Conservation (phyloP, 2,797 vertebrate genomes). For the Merluccius polli region DNA sequence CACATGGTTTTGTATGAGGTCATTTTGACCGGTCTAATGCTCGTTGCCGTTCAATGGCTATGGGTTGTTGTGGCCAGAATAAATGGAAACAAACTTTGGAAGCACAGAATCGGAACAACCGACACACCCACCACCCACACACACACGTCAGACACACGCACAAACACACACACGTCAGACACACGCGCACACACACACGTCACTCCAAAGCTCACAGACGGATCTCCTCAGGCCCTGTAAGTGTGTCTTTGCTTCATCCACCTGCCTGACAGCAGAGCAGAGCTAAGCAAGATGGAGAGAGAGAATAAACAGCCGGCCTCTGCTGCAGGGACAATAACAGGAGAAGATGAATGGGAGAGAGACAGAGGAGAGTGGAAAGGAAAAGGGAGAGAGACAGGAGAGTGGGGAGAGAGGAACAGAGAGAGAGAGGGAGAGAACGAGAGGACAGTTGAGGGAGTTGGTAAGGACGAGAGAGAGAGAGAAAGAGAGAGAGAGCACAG, state of each 20-base stretch:
- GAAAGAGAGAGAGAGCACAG: slow-evolving; percentile 17
- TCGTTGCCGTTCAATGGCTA: neutral
- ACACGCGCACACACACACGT: neutral
- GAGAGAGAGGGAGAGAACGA: neutral
- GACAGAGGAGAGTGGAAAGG: neutral
- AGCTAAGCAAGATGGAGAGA: slow-evolving; percentile 66
- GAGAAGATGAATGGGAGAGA: slow-evolving; percentile 15
- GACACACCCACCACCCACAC: neutral
- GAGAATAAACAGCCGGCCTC: slow-evolving; percentile 55
- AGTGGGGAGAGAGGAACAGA: too few species aligned
- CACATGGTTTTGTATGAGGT: neutral
- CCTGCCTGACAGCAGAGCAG: slow-evolving; percentile 53
- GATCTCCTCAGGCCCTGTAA: neutral
- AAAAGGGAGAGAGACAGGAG: neutral
- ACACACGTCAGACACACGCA: neutral
- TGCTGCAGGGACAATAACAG: slow-evolving; percentile 51
- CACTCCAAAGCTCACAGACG: neutral
- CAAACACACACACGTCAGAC: neutral
- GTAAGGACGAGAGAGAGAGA: neutral
- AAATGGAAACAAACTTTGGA: neutral
- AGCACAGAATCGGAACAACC: neutral
- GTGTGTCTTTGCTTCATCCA: slow-evolving; percentile 9
- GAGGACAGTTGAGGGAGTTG: neutral
- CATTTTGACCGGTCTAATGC: neutral
- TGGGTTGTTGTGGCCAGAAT: slow-evolving; percentile 1